Evolutionary conservation across 2,797 vertebrate species (phyloP).

Genomic region (Channa striata): DNA sequence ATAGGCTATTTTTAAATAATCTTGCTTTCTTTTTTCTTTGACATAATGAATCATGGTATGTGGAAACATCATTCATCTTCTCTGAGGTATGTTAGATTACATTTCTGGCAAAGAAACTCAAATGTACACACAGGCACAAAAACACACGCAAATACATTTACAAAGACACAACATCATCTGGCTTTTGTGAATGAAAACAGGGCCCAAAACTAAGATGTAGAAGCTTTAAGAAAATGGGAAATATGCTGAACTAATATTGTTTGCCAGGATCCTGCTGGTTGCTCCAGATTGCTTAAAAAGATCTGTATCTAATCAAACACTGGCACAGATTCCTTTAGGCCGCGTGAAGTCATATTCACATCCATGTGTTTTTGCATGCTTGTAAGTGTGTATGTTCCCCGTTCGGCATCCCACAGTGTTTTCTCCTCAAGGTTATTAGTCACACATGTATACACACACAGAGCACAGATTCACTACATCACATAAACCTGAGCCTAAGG

Average conservation of each 20-base stretch:
- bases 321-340: conserved; percentile 58
- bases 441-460: conserved; percentile 2
- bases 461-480: not conserved
- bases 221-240: conserved; percentile 59
- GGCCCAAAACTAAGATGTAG: conserved; percentile 60
- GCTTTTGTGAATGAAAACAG: conserved; percentile 59
- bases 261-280: conserved; percentile 62
- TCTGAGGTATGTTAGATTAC: conserved; percentile 39
- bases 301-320: conserved; percentile 65
- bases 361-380: conserved; percentile 12
- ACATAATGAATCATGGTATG: conserved; percentile 43
- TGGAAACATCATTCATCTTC: conserved; percentile 50
- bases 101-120: conserved; percentile 24
- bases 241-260: conserved; percentile 62
- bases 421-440: conserved; percentile 3
- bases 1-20: conserved; percentile 44
- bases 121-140: conserved; percentile 21
- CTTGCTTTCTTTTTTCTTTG: conserved; percentile 16
- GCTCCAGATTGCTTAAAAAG: conserved; percentile 70
- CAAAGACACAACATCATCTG: conserved; percentile 23
- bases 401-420: too few species aligned
- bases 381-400: too few species aligned
- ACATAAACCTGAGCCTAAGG: conserved; percentile 13
- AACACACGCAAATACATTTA: conserved; percentile 34
- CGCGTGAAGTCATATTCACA: conserved; percentile 42